Percentiles rank a stretch among this genome's conserved stretches.
Conservation (phyloP, 2,888 invertebrate species). For the Eilema griseolum region DNA sequence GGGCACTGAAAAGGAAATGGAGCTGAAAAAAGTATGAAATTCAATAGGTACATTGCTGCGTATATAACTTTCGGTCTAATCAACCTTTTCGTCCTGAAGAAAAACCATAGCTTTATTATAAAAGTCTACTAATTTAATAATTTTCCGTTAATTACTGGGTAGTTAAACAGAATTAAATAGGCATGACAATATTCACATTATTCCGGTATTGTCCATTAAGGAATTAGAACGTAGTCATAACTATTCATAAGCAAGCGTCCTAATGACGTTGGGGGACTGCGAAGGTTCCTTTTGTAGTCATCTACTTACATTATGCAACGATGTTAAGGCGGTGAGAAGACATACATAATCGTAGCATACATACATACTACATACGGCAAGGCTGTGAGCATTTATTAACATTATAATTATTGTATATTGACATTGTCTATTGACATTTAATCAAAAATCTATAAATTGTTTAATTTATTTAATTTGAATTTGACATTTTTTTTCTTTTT, state of each 20-base stretch:
- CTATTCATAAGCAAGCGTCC: conserved; percentile 24
- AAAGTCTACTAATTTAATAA: not conserved
- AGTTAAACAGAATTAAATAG: conserved; percentile 4
- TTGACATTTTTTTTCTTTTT: too few relatives aligned
- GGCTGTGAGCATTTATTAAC: too few relatives aligned
- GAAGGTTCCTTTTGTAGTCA: conserved; percentile 35
- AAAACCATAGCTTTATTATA: not conserved
- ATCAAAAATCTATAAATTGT: too few relatives aligned
- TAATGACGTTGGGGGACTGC: conserved; percentile 24
- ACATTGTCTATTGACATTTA: too few relatives aligned
- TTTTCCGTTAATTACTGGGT: not conserved
- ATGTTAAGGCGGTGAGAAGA: conserved; percentile 35
- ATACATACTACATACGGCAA: too few relatives aligned
- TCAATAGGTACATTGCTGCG: too few relatives aligned
- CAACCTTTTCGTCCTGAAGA: not conserved
- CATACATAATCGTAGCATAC: conserved; percentile 20
- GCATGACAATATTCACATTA: not conserved
- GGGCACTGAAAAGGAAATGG: too few relatives aligned
- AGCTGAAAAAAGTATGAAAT: too few relatives aligned
- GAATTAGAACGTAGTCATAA: conserved; percentile 19
- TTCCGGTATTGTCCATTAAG: not conserved
- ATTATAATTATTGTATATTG: too few relatives aligned
- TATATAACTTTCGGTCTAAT: too few relatives aligned
- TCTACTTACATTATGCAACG: conserved; percentile 49
- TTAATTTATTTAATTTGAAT: too few relatives aligned